Base-by-base conservation (phyloP, 2,888 invertebrate genomes). In the Ferdinandea cuprea region DNA sequence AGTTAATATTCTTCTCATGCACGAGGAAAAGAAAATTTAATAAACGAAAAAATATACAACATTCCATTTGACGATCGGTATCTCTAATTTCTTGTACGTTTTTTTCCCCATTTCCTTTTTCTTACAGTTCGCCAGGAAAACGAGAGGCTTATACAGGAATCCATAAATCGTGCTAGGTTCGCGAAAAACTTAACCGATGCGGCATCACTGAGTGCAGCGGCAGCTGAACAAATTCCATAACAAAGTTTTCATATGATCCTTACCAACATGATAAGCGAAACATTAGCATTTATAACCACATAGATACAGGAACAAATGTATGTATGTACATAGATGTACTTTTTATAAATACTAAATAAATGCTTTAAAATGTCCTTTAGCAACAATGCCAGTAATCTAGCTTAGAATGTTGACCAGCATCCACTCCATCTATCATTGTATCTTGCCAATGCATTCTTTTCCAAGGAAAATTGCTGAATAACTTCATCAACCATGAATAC, bases 111-210 rank as follows among this genome's bases (percentile, higher is more conserved):
- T 58, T 74, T 74, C 50, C 72, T 86, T 83, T 89, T 85, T 88
- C 91, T 93, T 93, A 87, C 94, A 96, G 96, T 96, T 91, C 95
- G 96, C 87, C 95, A 95, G 92, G 96, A 96, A 93, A 96, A 96
- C 92, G 96, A 96, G 92, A 95, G 96, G 91, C 92, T 96, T 92
- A 93, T 96, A 92, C 93, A 93, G 91, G 96, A 96, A 92, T 95
- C 94, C 87, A 92, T 95, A 90, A 94, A 95, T 80, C 89, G 91
- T 59, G 90, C 89, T 40, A 86, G 89, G 76, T 89, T 89, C 87
- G 88, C 88, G 86, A 90, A 89, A 87, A 91, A 91, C 85, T 88
- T 89, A 40, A 90, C 91, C 48, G 91, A 91, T 81, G 85, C 88
- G 48, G 88, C 89, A 72, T 87, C 87, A 13, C 85, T 87, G 13